A percentile compares a stretch with the other conserved stretches of the same genome.
Evolutionary conservation across 2,888 invertebrate genomes (phyloP).

Genomic region (Baronia brevicornis): DNA sequence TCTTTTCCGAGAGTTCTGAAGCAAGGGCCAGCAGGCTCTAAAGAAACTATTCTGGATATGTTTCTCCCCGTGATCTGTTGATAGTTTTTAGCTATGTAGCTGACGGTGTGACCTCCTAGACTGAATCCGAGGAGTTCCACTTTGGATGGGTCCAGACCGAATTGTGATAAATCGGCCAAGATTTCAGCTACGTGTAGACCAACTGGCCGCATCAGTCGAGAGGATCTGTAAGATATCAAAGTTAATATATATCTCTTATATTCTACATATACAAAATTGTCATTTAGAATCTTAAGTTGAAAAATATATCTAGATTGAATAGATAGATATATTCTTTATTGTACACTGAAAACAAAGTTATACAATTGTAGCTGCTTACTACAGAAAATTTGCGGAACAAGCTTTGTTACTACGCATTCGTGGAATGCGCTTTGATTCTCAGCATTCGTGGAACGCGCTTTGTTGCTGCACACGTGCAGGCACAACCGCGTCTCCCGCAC

Average conservation of each 20-base stretch:
- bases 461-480: too few species aligned
- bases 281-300: constrained; percentile 1
- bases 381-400: too few species aligned
- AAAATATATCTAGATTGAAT: too few species aligned
- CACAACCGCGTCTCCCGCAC: too few species aligned
- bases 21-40: constrained; percentile 65
- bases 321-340: too few species aligned
- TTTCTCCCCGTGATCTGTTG: constrained; percentile 46
- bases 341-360: too few species aligned
- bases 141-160: constrained; percentile 47
- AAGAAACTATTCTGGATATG: constrained; percentile 50
- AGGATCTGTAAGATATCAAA: constrained; percentile 38
- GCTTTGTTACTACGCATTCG: too few species aligned
- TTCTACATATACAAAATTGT: neutral
- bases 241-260: neutral
- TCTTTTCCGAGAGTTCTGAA: constrained; percentile 41
- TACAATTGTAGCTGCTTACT: too few species aligned
- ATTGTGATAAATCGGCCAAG: constrained; percentile 39
- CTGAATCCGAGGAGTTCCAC: constrained; percentile 62
- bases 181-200: constrained; percentile 60
- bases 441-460: too few species aligned
- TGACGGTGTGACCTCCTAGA: constrained; percentile 56
- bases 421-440: too few species aligned
- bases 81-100: constrained; percentile 56
- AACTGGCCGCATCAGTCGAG: constrained; percentile 64